Percentiles rank a stretch among this genome's conserved stretches.
Conservation (phyloP, 2,888 invertebrate genomes). For the Masnerella sp. region DNA sequence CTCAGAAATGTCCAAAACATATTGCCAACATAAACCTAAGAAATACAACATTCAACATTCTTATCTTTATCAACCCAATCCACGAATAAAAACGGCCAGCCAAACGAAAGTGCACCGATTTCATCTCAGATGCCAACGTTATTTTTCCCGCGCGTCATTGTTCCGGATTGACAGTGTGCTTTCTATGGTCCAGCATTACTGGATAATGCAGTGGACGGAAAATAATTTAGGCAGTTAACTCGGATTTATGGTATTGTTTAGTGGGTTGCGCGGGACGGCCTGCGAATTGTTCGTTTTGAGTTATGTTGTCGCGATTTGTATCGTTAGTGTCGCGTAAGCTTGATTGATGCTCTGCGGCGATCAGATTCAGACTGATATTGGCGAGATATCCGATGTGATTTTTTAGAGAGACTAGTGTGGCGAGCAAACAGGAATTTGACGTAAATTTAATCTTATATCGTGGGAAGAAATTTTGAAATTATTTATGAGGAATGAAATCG, state of each 20-base stretch:
- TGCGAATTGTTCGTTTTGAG: slow-evolving; percentile 42
- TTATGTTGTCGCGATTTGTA: slow-evolving; percentile 45
- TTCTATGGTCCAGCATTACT: slow-evolving; percentile 18
- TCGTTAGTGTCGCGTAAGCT: slow-evolving; percentile 42
- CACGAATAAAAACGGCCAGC: no score
- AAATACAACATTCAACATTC: no score
- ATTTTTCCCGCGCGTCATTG: slow-evolving; percentile 18
- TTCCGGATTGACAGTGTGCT: slow-evolving; percentile 21
- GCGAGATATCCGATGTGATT: no score
- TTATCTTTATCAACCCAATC: no score
- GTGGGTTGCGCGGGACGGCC: slow-evolving; percentile 9
- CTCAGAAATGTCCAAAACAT: no score
- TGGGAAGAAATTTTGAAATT: no score
- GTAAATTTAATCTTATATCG: no score
- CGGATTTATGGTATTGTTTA: slow-evolving; percentile 37
- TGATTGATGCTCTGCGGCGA: slow-evolving; percentile 30
- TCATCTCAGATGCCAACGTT: slow-evolving; percentile 4
- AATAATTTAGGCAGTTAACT: slow-evolving; percentile 42
- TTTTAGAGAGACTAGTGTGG: no score
- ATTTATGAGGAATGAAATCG: no score
- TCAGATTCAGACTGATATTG: background rate
- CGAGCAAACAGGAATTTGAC: no score
- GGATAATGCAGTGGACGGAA: slow-evolving; percentile 27
- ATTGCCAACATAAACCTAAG: no score
- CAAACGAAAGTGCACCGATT: no score